A percentile compares a stretch with the other conserved stretches of the same genome.
Evolutionary conservation across 2,888 invertebrate species (phyloP).

Genomic region (Chloroclysta siterata): DNA sequence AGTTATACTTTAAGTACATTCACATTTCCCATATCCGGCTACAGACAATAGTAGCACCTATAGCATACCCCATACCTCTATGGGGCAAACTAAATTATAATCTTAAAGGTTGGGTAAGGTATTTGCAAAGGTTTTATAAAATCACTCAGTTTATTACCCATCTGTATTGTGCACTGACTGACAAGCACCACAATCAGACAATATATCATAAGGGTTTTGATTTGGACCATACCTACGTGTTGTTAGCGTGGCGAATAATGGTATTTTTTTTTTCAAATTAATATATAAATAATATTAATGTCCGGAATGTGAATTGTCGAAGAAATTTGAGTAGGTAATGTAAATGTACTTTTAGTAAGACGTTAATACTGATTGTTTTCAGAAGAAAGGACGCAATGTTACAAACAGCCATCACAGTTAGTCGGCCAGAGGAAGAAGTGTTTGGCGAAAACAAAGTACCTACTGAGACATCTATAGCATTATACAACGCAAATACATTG

Average conservation of each 20-base stretch:
- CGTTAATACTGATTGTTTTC: constrained; percentile 48
- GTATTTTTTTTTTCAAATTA: not conserved
- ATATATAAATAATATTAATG: not conserved
- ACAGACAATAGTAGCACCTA: not conserved
- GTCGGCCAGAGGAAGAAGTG: constrained; percentile 74
- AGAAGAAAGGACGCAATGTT: constrained; percentile 53
- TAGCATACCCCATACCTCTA: not conserved
- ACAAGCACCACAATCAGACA: too few relatives aligned
- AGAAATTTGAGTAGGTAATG: constrained; percentile 28
- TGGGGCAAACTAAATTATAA: not conserved
- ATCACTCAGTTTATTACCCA: too few relatives aligned
- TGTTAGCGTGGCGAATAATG: too few relatives aligned
- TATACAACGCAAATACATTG: constrained; percentile 50
- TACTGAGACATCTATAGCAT: constrained; percentile 72
- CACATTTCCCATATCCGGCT: constrained; percentile 41
- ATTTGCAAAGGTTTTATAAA: too few relatives aligned
- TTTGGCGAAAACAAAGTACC: constrained; percentile 68
- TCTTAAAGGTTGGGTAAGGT: too few relatives aligned
- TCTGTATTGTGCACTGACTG: too few relatives aligned
- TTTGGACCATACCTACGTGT: too few relatives aligned
- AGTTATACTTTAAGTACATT: constrained; percentile 55
- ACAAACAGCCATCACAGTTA: constrained; percentile 73
- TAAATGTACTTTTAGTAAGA: constrained; percentile 59
- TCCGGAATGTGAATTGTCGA: not conserved
- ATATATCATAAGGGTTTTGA: too few relatives aligned